Evolutionary conservation across 1,140 invertebrate species (phyloP), one percentile per base, ranked within the genome.

Genomic region (Cotesia typhae): DNA sequence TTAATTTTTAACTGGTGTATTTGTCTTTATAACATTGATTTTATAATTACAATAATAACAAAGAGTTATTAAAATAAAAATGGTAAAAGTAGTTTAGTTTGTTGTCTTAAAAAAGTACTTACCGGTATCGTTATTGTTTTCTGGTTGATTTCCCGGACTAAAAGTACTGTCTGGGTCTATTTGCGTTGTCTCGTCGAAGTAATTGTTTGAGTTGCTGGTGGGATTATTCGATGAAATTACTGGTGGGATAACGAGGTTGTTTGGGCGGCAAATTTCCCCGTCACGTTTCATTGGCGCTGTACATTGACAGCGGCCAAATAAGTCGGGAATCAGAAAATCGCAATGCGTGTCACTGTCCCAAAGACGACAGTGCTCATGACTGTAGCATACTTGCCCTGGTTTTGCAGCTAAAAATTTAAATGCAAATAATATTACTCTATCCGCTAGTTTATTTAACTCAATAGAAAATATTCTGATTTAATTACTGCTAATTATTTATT

Each of bases 281-380:
- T 90, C 87, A 84, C 91, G 90, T 68, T 89, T 89, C 80, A 90
- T 91, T 20, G 90, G 90, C 1, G 90, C 87, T 71, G 91, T 93
- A 81, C 95, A 97, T 68, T 92, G 90, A 80, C 95, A 97, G 80
- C 94, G 90, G 57, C 95, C 95, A 80, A 96, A 95, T 4, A 96
- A 89, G 83, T 95, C 93, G 9, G 94, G 94, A 74, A 97, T 95
- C 4, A 96, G 88, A 81, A 94, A 96, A 82, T 96, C 94, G 73
- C 95, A 97, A 78, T 94, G 92, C 64, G 92, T 94, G 76, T 94
- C 91, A 60, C 88, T 89, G 76, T 94, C 93, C 89, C 92, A 94
- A 73, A 96, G 89, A 68, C 91, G 90, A 82, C 95, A 97, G 81
- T 96, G 95, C 57, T 92, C 91, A 80, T 96, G 93, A 79, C 93